These are phyloP conservation scores for Watersipora subatra DNA, from an alignment of 1,140 invertebrate species.

Conservation along the genomic window DNA sequence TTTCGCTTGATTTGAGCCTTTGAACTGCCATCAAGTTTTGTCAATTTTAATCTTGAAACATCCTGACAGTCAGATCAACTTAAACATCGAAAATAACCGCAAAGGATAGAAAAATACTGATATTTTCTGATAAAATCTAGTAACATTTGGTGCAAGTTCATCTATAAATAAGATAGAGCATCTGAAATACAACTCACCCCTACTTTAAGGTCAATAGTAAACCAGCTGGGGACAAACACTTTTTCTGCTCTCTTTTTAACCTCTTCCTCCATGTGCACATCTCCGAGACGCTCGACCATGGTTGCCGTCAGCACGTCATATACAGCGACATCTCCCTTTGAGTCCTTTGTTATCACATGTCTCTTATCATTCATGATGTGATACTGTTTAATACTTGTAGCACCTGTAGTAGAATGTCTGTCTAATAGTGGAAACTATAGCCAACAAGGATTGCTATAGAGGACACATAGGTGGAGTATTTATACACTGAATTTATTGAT, in stretches of 20 bases:
- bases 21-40: too few species aligned
- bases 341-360: slow-evolving; percentile 91
- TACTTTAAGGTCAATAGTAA: slow-evolving; percentile 95
- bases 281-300: slow-evolving; percentile 81
- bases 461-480: too few species aligned
- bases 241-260: slow-evolving; percentile 80
- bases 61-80: too few species aligned
- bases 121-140: too few species aligned
- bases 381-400: slow-evolving; percentile 80
- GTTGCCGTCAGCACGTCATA: slow-evolving; percentile 82
- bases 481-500: too few species aligned
- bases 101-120: too few species aligned
- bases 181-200: slow-evolving; percentile 72
- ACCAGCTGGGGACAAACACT: slow-evolving; percentile 97
- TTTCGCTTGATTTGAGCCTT: too few species aligned
- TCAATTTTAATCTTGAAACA: too few species aligned
- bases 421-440: not conserved
- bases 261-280: slow-evolving; percentile 86
- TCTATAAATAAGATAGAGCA: too few species aligned
- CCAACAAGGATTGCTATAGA: not conserved
- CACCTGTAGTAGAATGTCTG: slow-evolving; percentile 45
- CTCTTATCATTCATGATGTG: slow-evolving; percentile 89
- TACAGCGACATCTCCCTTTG: slow-evolving; percentile 81
- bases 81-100: too few species aligned
- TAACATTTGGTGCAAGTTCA: too few species aligned